Evolutionary conservation across 2,113 vertebrate species (phyloP).

Genomic region (Caracal caracal): DNA sequence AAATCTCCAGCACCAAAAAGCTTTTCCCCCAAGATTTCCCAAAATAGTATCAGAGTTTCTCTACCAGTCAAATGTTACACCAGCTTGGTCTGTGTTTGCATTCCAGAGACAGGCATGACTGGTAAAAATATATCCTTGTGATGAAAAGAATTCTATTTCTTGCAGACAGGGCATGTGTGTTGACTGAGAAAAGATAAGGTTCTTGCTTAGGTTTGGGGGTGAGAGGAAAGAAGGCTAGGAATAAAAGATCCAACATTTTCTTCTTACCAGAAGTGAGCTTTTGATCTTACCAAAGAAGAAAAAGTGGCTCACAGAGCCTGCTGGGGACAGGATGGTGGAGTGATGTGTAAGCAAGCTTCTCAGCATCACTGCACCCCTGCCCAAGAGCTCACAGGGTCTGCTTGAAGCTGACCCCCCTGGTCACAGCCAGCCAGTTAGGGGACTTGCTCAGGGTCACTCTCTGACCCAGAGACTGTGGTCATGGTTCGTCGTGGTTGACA

Average conservation of each 20-base stretch:
- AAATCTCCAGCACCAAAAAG: neutral
- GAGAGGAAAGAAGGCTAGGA: neutral
- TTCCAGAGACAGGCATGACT: neutral
- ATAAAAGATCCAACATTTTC: neutral
- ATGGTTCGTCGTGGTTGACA: neutral
- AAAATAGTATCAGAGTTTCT: neutral
- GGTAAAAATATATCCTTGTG: neutral
- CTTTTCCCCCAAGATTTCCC: neutral
- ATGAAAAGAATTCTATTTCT: slow-evolving; percentile 17
- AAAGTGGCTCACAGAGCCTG: neutral
- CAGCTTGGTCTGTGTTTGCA: neutral
- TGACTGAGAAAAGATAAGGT: slow-evolving; percentile 39
- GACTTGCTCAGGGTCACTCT: neutral
- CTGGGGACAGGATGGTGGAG: neutral
- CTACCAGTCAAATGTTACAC: neutral
- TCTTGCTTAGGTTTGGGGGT: neutral
- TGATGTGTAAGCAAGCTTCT: neutral
- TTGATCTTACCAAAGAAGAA: neutral
- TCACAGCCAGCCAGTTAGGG: neutral
- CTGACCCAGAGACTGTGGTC: neutral
- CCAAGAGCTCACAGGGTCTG: too few species aligned
- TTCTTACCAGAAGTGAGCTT: neutral
- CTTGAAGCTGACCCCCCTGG: neutral
- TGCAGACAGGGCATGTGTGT: neutral
- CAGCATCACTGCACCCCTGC: neutral